Evolutionary conservation across 2,113 vertebrate genomes (phyloP), one percentile per base, ranked within the genome.

Genomic region (Siphamia tubifer): DNA sequence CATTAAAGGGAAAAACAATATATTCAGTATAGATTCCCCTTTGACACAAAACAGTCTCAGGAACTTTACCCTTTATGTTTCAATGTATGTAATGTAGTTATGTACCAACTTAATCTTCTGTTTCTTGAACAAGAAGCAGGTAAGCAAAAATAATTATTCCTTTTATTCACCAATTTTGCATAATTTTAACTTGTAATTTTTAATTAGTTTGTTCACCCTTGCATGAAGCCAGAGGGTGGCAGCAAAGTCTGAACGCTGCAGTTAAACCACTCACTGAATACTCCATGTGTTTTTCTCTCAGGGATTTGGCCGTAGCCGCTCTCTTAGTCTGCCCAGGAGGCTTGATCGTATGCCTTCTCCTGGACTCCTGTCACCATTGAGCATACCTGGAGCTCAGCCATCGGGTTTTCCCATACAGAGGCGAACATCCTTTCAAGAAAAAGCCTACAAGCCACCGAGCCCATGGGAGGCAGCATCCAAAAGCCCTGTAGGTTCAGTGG

Each of bases 401-500:
- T 74, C 81, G 1, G 60, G 70, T 57, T 1, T 56, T 70, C 65
- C 87, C 8, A 3, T 16, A 36, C 85, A 79, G 80, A 84, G 82
- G 68, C 91, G 90, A 85, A 64, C 52, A 4, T 89, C 89, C 32
- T 84, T 88, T 71, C 84, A 86, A 1, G 88, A 94, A 58, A 92
- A 65, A 49, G 65, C 85, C 23, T 61, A 19, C 82, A 95, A 92
- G 84, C 92, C 92, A 30, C 90, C 73, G 4, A 91, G 92, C 4
- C 96, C 96, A 1, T 96, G 96, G 96, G 93, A 96, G 86, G 94
- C 93, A 16, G 94, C 94, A 0, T 86, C 94, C 10, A 92, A 82
- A 36, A 96, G 94, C 62, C 92, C 95, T 13, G 71, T 94, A 1
- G 94, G 94, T 52, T 88, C 94, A 0, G 93, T 94, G 69, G 95